These are phyloP conservation scores for Ethmia dodecea DNA, from an alignment of 2,888 invertebrate species.

Conservation along the genomic window DNA sequence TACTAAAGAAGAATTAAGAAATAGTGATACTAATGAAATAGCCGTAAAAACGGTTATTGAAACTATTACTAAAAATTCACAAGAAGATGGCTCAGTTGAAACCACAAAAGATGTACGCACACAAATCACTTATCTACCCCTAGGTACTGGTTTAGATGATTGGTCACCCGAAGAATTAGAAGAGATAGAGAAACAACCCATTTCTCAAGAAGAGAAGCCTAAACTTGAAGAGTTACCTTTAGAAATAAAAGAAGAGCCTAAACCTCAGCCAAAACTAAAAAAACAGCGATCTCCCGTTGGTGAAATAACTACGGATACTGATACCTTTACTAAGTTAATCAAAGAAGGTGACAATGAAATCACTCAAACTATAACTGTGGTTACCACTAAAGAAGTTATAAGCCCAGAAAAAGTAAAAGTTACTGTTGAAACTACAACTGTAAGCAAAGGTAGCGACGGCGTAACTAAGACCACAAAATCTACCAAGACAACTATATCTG, in stretches of 20 bases:
- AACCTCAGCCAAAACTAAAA: constrained; percentile 39
- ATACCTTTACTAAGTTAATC: constrained; percentile 61
- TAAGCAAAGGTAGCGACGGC: constrained; percentile 63
- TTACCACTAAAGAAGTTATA: constrained; percentile 68
- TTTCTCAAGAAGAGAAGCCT: constrained; percentile 35
- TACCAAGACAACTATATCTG: constrained; percentile 71
- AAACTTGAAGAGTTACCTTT: constrained; percentile 31
- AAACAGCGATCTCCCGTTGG: constrained; percentile 66
- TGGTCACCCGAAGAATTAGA: constrained; percentile 66
- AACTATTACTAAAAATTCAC: constrained; percentile 63
- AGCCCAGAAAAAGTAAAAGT: constrained; percentile 68
- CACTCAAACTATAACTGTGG: constrained; percentile 66
- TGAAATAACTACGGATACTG: constrained; percentile 65
- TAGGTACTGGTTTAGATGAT: constrained; percentile 63
- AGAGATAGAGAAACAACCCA: constrained; percentile 52
- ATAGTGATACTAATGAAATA: constrained; percentile 51
- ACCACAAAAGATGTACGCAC: constrained; percentile 69
- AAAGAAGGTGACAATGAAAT: constrained; percentile 66
- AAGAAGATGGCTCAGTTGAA: constrained; percentile 59
- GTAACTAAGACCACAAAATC: constrained; percentile 69
- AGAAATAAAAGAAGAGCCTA: constrained; percentile 30
- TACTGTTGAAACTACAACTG: constrained; percentile 68
- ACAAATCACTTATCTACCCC: constrained; percentile 67
- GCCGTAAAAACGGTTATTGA: constrained; percentile 68
- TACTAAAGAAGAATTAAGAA: constrained; percentile 65